phyloP scores from a whole-genome alignment of 2,113 vertebrate genomes.

The Malaclemys terrapin region DNA sequence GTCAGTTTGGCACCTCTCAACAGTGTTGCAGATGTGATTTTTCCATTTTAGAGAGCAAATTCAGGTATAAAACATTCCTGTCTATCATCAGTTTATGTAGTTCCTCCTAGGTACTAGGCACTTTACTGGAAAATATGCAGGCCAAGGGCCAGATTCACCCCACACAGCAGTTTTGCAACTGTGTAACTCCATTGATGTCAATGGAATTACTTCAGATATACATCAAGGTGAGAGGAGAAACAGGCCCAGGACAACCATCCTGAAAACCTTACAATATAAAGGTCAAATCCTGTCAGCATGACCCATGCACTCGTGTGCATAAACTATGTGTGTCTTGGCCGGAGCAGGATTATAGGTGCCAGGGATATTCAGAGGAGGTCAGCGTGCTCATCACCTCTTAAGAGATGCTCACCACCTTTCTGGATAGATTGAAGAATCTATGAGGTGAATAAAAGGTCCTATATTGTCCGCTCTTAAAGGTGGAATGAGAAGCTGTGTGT shows the following conservation, averaged over 20 bases:
- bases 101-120: neutral
- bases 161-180: neutral
- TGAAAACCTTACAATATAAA: neutral
- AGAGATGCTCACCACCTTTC: neutral
- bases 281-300: neutral
- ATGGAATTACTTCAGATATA: neutral
- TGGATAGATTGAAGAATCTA: neutral
- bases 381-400: neutral
- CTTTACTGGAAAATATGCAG: neutral
- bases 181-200: neutral
- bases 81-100: neutral
- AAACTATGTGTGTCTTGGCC: neutral
- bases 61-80: neutral
- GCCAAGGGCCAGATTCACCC: neutral
- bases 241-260: neutral
- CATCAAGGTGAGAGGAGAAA: neutral
- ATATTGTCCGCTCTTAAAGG: neutral
- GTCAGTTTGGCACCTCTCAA: neutral
- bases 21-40: neutral
- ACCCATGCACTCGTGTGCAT: neutral
- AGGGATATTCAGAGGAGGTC: neutral
- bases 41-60: neutral
- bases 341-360: neutral
- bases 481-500: neutral
- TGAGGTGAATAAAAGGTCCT: no score